A percentile compares a stretch with the other conserved stretches of the same genome.
These are phyloP conservation scores for Geotrupes spiniger DNA, from an alignment of 2,888 invertebrate genomes.

Conservation along the genomic window DNA sequence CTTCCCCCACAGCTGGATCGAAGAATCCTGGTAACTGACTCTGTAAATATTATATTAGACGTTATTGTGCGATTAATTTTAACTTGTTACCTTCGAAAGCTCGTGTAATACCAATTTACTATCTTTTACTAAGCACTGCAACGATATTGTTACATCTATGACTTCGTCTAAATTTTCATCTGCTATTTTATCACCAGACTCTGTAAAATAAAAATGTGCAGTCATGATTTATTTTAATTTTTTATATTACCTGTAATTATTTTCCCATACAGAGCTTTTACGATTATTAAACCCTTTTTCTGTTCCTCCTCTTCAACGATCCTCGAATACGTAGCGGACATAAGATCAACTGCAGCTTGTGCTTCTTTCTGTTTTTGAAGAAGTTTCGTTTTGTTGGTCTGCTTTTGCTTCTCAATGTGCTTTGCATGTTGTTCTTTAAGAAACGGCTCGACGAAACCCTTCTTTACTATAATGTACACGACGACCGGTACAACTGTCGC, in stretches of 20 bases:
- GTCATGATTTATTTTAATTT: constrained; percentile 9
- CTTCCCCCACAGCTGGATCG: constrained; percentile 92
- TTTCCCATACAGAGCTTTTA: constrained; percentile 79
- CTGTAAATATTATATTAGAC: constrained; percentile 55
- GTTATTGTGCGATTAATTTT: neutral
- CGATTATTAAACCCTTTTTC: constrained; percentile 80
- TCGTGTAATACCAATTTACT: constrained; percentile 83
- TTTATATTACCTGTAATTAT: constrained; percentile 46
- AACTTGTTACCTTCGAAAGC: constrained; percentile 72
- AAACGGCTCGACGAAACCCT: constrained; percentile 82
- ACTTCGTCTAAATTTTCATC: constrained; percentile 53
- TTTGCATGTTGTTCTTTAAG: constrained; percentile 72
- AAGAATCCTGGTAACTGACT: constrained; percentile 94
- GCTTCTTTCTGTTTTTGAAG: constrained; percentile 81
- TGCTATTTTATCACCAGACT: constrained; percentile 30
- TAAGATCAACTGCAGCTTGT: constrained; percentile 79
- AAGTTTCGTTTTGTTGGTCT: constrained; percentile 75
- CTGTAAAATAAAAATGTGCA: constrained; percentile 22
- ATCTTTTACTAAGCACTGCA: constrained; percentile 91
- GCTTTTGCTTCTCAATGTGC: constrained; percentile 78
- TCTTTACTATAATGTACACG: constrained; percentile 78
- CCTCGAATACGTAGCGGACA: constrained; percentile 86
- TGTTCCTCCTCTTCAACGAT: constrained; percentile 78
- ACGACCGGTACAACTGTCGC: constrained; percentile 86
- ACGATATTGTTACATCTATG: constrained; percentile 90